phyloP scores from a whole-genome alignment of 2,113 vertebrate species.

The Sinocyclocheilus anshuiensis region DNA sequence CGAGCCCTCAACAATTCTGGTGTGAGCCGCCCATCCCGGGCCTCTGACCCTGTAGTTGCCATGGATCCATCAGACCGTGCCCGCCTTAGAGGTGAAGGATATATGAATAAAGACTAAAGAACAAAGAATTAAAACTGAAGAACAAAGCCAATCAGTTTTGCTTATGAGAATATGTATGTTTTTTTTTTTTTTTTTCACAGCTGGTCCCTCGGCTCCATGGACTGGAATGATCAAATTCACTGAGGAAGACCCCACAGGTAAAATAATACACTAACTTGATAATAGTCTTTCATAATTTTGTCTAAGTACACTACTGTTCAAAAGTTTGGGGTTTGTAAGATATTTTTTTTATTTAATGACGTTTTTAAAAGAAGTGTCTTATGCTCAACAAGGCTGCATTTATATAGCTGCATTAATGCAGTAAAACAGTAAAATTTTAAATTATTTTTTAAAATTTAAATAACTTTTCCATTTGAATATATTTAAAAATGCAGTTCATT shows the following conservation, averaged over 20 bases:
- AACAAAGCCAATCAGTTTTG: neutral
- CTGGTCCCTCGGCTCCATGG: constrained; percentile 93
- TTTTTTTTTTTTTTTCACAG: constrained; percentile 64
- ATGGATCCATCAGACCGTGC: constrained; percentile 92
- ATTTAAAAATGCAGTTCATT: neutral
- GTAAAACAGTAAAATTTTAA: neutral
- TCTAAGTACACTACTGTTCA: neutral
- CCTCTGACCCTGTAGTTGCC: constrained; percentile 88
- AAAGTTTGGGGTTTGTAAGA: neutral
- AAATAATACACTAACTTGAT: neutral
- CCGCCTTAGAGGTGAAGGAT: constrained; percentile 81
- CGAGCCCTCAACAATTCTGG: constrained; percentile 88
- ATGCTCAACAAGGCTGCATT: neutral
- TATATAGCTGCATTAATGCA: neutral
- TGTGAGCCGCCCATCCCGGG: constrained; percentile 85
- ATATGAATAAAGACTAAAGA: neutral
- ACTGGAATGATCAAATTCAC: constrained; percentile 99
- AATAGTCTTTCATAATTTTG: neutral
- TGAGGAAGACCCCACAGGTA: constrained; percentile 94
- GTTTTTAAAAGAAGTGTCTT: neutral
- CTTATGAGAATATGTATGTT: neutral
- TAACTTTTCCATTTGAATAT: neutral
- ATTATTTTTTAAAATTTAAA: neutral
- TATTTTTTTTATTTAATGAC: neutral
- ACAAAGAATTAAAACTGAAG: neutral